Evolutionary conservation across 2,113 vertebrate genomes (phyloP).

Genomic region (Tachycineta bicolor): DNA sequence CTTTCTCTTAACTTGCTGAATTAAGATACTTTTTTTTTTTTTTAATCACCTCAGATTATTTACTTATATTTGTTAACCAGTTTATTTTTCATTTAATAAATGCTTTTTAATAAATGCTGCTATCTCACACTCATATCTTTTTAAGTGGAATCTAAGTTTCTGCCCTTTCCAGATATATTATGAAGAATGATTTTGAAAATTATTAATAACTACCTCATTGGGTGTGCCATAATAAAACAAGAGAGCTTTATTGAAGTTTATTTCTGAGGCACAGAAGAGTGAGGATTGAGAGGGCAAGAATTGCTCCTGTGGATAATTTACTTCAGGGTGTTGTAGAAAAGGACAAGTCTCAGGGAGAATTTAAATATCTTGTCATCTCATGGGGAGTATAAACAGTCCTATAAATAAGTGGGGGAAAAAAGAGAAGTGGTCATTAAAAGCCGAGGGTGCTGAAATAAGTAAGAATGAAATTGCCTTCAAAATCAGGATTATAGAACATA

Average conservation of each 20-base stretch:
- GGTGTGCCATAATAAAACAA: neutral
- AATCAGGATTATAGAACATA: neutral
- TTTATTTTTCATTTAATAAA: neutral
- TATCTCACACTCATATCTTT: neutral
- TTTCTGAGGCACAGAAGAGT: neutral
- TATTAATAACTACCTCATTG: neutral
- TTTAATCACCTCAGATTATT: neutral
- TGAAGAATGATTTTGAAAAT: neutral
- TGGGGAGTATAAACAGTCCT: neutral
- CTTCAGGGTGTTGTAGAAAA: neutral
- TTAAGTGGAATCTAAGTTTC: neutral
- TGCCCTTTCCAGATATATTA: neutral
- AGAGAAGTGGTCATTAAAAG: neutral
- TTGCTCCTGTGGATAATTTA: neutral
- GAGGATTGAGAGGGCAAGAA: neutral
- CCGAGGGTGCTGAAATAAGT: neutral
- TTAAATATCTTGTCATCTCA: neutral
- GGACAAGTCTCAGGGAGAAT: neutral
- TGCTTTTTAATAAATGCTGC: neutral
- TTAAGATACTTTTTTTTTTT: neutral
- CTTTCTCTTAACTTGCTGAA: neutral
- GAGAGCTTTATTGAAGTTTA: neutral
- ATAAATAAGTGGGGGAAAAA: neutral
- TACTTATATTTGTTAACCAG: neutral
- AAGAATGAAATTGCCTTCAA: neutral